phyloP scores from a whole-genome alignment of 2,888 invertebrate species.

The Cheilosia scutellata region DNA sequence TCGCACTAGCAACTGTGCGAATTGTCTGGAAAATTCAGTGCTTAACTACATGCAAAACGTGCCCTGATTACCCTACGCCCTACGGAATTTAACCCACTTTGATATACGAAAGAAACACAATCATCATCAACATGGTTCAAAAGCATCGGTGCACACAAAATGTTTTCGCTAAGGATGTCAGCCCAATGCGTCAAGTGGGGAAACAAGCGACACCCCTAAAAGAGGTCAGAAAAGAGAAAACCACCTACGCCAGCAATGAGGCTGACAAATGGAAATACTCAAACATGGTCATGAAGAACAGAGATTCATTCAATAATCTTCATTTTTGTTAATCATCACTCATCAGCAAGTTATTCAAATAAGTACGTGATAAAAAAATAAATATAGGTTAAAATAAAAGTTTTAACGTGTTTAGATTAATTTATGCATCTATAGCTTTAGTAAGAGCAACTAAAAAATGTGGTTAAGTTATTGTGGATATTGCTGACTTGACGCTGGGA shows the following conservation, averaged over 20 bases:
- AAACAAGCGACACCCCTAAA: slow-evolving; percentile 21
- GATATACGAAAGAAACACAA: slow-evolving; percentile 2
- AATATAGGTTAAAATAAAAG: slow-evolving; percentile 31
- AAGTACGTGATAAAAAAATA: slow-evolving; percentile 45
- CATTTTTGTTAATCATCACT: slow-evolving; percentile 80
- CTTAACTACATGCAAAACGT: slow-evolving; percentile 94
- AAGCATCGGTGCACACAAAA: slow-evolving; percentile 80
- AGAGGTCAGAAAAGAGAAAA: slow-evolving; percentile 27
- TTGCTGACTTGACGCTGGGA: too few relatives aligned
- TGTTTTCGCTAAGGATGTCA: slow-evolving; percentile 80
- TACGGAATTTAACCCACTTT: slow-evolving; percentile 6
- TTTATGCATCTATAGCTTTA: too few relatives aligned
- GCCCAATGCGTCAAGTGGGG: slow-evolving; percentile 78
- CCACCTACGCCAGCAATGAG: slow-evolving; percentile 10
- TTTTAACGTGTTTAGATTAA: not conserved
- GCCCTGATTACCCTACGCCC: slow-evolving; percentile 86
- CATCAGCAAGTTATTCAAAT: slow-evolving; percentile 21
- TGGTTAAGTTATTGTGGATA: too few relatives aligned
- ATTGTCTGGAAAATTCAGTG: slow-evolving; percentile 92
- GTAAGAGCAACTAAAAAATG: too few relatives aligned
- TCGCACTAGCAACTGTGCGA: slow-evolving; percentile 93
- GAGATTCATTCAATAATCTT: slow-evolving; percentile 82
- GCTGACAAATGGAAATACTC: slow-evolving; percentile 81
- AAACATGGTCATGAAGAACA: slow-evolving; percentile 82
- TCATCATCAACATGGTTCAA: slow-evolving; percentile 81